phyloP scores from a whole-genome alignment of 2,113 vertebrate genomes.

The Onychostruthus taczanowskii region DNA sequence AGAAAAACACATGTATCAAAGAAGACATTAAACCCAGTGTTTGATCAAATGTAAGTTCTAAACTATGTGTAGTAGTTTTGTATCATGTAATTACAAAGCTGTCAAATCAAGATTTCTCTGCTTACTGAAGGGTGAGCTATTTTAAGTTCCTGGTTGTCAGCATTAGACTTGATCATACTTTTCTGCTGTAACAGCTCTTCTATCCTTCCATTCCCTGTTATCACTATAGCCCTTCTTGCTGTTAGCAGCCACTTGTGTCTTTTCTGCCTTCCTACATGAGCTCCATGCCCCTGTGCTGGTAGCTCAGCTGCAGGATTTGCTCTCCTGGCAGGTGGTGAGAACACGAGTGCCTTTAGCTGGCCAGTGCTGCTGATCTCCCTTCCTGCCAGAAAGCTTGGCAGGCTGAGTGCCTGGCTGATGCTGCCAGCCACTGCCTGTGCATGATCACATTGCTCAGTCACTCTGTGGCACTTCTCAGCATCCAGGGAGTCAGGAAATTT shows the following conservation, averaged over 20 bases:
- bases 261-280: background rate
- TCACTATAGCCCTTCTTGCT: background rate
- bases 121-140: background rate
- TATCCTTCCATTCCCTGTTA: background rate
- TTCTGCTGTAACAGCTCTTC: background rate
- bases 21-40: constrained; percentile 90
- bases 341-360: background rate
- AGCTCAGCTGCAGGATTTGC: background rate
- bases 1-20: constrained; percentile 92
- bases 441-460: background rate
- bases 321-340: background rate
- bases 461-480: background rate
- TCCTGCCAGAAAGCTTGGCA: background rate
- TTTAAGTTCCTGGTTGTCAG: background rate
- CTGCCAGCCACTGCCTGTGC: background rate
- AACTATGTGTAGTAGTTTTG: background rate
- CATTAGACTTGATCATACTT: background rate
- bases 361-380: background rate
- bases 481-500: background rate
- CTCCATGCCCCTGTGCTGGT: background rate
- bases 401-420: background rate
- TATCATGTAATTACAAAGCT: background rate
- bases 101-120: background rate
- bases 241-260: background rate
- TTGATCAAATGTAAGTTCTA: constrained; percentile 86